Conservation (phyloP, 1,140 invertebrate species). For the Drosophila persimilis region DNA sequence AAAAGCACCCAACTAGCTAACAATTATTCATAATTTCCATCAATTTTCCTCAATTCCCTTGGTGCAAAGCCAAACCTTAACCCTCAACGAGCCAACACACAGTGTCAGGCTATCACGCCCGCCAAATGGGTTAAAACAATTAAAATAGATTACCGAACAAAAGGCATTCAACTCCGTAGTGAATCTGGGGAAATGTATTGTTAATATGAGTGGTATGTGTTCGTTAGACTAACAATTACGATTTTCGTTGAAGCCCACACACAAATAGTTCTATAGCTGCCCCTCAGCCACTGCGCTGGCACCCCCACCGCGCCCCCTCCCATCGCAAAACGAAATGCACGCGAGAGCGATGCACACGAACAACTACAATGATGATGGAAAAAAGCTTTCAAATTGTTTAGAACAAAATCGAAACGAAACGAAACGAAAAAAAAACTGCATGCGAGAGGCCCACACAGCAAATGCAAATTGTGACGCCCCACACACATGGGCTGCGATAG, state of each 20-base stretch:
- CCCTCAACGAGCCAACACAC: no score
- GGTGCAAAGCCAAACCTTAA: no score
- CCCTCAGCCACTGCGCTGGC: no score
- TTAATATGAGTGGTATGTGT: constrained; percentile 1
- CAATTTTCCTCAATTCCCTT: neutral
- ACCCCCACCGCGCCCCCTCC: no score
- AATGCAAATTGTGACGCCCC: constrained; percentile 66
- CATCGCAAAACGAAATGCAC: constrained; percentile 19
- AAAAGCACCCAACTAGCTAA: no score
- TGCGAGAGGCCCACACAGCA: constrained; percentile 20
- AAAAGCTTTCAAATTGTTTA: constrained; percentile 62
- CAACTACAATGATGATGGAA: constrained; percentile 20
- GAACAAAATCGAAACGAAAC: constrained; percentile 30
- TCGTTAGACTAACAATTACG: constrained; percentile 40
- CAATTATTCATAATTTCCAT: neutral
- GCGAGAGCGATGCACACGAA: constrained; percentile 21
- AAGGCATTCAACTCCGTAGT: neutral
- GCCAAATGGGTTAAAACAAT: constrained; percentile 3
- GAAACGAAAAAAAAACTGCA: constrained; percentile 26
- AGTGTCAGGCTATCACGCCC: no score
- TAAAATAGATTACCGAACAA: constrained; percentile 7
- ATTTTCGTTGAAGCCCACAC: constrained; percentile 39
- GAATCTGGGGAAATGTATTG: neutral
- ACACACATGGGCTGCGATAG: constrained; percentile 8
- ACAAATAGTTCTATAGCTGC: constrained; percentile 1